phyloP scores from a whole-genome alignment of 2,113 vertebrate species.

The Andinoacara biseriatus region DNA sequence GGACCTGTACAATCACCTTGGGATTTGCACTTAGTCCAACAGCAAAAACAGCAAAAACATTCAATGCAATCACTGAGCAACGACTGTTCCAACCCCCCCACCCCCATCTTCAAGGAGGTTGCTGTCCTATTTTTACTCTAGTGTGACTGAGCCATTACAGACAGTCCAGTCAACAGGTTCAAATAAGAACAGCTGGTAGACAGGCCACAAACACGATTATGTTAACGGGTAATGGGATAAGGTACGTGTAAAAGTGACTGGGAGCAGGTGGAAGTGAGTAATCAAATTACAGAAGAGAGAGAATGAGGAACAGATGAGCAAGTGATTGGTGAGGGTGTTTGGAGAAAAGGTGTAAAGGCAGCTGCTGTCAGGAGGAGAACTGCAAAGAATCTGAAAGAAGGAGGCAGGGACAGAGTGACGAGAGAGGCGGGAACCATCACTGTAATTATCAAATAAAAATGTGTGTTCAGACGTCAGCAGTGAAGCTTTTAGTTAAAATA shows the following conservation, averaged over 20 bases:
- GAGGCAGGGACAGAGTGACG: too few relatives aligned
- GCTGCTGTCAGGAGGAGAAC: neutral
- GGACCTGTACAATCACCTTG: neutral
- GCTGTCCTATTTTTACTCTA: neutral
- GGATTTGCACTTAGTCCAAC: neutral
- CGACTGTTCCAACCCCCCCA: too few relatives aligned
- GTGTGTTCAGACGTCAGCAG: neutral
- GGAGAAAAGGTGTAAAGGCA: neutral
- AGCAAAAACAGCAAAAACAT: neutral
- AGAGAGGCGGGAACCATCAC: neutral
- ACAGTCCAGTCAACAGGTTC: neutral
- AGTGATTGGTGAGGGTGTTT: neutral
- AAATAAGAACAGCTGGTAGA: neutral
- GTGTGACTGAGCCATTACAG: neutral
- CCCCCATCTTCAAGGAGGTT: neutral
- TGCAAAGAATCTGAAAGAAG: neutral
- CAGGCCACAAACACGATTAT: neutral
- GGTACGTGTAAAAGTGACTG: neutral
- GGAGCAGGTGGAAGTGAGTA: conserved; percentile 8
- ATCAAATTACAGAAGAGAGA: conserved; percentile 1
- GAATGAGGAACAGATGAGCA: conserved; percentile 11
- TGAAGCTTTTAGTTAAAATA: neutral
- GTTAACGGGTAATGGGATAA: neutral
- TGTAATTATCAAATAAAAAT: neutral
- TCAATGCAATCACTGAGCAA: neutral